Conservation (phyloP, 2,113 vertebrate species). For the Leptosomus discolor region DNA sequence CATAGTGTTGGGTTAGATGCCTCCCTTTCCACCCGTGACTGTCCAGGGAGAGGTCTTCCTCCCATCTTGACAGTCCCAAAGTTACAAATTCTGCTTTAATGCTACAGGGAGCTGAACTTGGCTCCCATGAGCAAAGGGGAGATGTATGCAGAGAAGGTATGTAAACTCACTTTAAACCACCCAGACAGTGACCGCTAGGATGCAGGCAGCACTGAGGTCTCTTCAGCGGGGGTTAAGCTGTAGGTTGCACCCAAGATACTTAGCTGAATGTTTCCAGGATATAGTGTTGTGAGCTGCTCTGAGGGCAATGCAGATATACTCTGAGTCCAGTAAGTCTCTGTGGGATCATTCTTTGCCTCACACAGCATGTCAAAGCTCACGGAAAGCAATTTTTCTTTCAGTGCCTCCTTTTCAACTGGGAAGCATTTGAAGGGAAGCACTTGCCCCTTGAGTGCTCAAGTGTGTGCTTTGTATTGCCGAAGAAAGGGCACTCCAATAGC, state of each 20-base stretch:
- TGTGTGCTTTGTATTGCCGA: slow-evolving; percentile 49
- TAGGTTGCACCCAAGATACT: not conserved
- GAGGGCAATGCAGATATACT: not conserved
- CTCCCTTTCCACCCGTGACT: not conserved
- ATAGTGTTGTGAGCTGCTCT: not conserved
- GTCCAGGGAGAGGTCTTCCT: not conserved
- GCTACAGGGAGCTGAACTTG: not conserved
- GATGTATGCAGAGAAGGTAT: not conserved
- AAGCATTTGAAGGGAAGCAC: slow-evolving; percentile 34
- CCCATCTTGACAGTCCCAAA: not conserved
- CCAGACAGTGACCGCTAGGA: rapidly evolving
- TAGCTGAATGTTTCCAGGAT: not conserved
- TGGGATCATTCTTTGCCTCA: slow-evolving; percentile 1
- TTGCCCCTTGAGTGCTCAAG: slow-evolving; percentile 62
- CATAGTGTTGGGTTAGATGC: not conserved
- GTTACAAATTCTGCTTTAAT: not conserved
- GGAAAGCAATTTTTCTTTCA: slow-evolving; percentile 50
- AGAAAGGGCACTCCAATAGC: slow-evolving; percentile 62
- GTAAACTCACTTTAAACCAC: not conserved
- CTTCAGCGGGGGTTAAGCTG: not conserved
- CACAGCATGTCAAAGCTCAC: slow-evolving; percentile 28
- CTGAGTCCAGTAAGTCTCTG: not conserved
- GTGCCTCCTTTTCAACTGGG: slow-evolving; percentile 40
- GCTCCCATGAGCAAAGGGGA: not conserved
- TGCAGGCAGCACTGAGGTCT: not conserved